phyloP scores from a whole-genome alignment of 2,888 invertebrate genomes.

The Lymantria dispar region DNA sequence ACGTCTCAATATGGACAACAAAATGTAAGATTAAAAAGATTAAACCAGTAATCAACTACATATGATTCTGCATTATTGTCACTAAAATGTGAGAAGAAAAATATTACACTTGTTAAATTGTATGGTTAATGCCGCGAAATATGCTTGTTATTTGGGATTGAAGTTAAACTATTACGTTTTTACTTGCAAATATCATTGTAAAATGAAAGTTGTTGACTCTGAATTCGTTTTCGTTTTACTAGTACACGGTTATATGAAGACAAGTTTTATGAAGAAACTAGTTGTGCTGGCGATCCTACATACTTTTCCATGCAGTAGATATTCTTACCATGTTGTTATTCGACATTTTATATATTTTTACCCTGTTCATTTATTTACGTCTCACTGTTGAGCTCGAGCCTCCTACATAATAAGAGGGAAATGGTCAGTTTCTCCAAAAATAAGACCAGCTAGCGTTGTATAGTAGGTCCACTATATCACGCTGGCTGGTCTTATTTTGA shows the following conservation, averaged over 20 bases:
- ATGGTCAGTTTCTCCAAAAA: too few relatives aligned
- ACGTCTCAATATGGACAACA: conserved; percentile 48
- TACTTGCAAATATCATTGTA: background rate
- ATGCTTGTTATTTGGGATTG: conserved; percentile 6
- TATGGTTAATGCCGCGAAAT: background rate
- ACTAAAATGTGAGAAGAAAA: conserved; percentile 18
- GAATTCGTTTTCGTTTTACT: background rate
- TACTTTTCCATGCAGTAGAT: too few relatives aligned
- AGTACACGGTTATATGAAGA: background rate
- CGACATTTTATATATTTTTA: too few relatives aligned
- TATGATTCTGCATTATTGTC: conserved; percentile 20
- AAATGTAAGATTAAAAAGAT: conserved; percentile 42
- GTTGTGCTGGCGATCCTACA: too few relatives aligned
- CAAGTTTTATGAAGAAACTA: too few relatives aligned
- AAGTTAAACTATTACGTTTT: background rate
- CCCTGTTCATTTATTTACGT: too few relatives aligned
- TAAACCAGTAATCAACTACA: conserved; percentile 19
- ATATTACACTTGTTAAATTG: conserved; percentile 9
- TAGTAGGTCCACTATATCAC: too few relatives aligned
- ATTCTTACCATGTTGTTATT: too few relatives aligned
- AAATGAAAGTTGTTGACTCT: background rate
- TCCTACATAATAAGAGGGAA: too few relatives aligned
- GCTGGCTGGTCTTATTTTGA: too few relatives aligned
- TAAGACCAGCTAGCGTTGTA: too few relatives aligned
- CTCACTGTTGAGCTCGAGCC: too few relatives aligned